A percentile compares a stretch with the other conserved stretches of the same genome.
phyloP scores from a whole-genome alignment of 2,113 vertebrate genomes.

The Saimiri boliviensis region DNA sequence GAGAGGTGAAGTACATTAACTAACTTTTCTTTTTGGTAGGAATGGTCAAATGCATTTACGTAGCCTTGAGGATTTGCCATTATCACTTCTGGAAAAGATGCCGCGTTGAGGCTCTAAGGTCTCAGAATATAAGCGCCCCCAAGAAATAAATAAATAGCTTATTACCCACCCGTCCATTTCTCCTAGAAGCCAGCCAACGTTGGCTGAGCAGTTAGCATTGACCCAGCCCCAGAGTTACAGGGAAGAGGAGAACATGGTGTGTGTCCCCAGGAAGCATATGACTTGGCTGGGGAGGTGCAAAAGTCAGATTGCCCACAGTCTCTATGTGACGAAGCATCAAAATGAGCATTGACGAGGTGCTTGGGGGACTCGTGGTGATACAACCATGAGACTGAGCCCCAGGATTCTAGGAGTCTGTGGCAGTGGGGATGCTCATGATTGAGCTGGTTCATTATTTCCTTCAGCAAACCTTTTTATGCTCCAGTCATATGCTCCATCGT shows the following conservation, averaged over 20 bases:
- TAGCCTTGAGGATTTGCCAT: background rate
- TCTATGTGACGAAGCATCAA: background rate
- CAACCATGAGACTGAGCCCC: background rate
- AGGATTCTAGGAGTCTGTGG: background rate
- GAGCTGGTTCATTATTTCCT: background rate
- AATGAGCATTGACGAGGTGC: background rate
- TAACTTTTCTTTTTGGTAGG: background rate
- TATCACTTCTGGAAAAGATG: background rate
- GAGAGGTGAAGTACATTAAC: background rate
- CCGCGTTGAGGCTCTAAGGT: background rate
- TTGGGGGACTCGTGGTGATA: background rate
- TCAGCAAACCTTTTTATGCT: background rate
- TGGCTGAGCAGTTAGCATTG: background rate
- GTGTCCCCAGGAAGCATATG: background rate
- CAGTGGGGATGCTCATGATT: too few species aligned
- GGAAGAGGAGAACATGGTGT: too few species aligned
- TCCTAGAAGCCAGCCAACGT: background rate
- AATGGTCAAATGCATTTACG: conserved; percentile 2
- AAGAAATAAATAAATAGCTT: background rate
- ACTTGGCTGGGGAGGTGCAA: background rate
- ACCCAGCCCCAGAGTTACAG: background rate
- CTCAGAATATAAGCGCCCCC: background rate
- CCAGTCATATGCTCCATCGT: rapidly evolving
- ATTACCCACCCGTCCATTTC: background rate
- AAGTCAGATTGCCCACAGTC: background rate